phyloP scores from a whole-genome alignment of 2,113 vertebrate species.

The Paedocypris sp. region DNA sequence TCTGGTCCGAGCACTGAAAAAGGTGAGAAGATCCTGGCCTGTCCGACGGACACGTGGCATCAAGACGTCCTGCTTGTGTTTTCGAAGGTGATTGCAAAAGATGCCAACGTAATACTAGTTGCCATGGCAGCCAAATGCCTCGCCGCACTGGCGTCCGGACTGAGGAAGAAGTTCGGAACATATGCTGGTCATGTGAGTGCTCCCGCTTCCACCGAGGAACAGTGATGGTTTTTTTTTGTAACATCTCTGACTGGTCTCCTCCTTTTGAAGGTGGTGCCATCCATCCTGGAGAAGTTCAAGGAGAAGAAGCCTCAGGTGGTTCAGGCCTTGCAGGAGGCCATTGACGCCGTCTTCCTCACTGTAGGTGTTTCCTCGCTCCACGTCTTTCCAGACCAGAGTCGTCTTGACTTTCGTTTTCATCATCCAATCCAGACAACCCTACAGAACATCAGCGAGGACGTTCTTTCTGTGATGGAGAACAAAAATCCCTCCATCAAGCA shows the following conservation, averaged over 20 bases:
- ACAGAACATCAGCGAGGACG: constrained; percentile 87
- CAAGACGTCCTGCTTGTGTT: not conserved
- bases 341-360: constrained; percentile 91
- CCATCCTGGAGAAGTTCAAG: constrained; percentile 95
- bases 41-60: too few relatives aligned
- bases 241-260: not conserved
- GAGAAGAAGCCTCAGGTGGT: constrained; percentile 97
- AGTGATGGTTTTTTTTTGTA: not conserved
- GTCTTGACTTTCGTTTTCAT: not conserved
- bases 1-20: constrained; percentile 86
- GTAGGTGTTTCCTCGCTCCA: too few relatives aligned
- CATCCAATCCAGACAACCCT: constrained; percentile 71
- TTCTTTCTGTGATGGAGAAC: constrained; percentile 94
- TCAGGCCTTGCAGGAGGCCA: constrained; percentile 89
- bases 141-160: constrained; percentile 76
- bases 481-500: constrained; percentile 98
- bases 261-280: constrained; percentile 79
- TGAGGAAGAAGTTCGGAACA: constrained; percentile 94
- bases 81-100: constrained; percentile 86
- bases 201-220: not conserved
- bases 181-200: constrained; percentile 83
- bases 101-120: constrained; percentile 96
- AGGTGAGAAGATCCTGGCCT: constrained; percentile 61
- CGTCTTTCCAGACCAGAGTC: too few relatives aligned
- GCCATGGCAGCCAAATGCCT: constrained; percentile 90